Evolutionary conservation across 1,140 invertebrate genomes (phyloP).

Genomic region (Zaprionus davidi): DNA sequence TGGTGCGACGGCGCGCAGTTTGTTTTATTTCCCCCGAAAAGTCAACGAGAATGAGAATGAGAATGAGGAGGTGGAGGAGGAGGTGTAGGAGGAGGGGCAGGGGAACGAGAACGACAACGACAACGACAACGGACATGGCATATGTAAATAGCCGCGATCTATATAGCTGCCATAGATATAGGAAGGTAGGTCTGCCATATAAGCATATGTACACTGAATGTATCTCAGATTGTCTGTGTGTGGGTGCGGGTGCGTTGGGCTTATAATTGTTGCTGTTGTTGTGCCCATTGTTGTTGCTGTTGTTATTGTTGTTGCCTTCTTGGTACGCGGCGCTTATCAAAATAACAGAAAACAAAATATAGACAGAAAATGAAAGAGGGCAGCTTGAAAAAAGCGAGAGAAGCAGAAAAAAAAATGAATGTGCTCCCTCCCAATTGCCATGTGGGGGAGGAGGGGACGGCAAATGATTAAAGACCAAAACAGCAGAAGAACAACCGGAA

Average conservation of each 20-base stretch:
- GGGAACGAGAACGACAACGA: conserved; percentile 17
- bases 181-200: conserved; percentile 49
- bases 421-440: not conserved
- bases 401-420: too few relatives aligned
- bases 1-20: conserved; percentile 47
- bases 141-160: conserved; percentile 77
- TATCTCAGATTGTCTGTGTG: conserved; percentile 49
- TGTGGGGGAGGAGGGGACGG: conserved; percentile 26
- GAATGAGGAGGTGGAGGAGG: not conserved
- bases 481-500: conserved; percentile 33
- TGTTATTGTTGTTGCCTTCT: conserved; percentile 34
- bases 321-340: conserved; percentile 67
- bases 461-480: conserved; percentile 65
- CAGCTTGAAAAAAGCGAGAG: conserved; percentile 23
- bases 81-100: not conserved
- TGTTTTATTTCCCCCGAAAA: conserved; percentile 76
- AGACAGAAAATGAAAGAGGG: conserved; percentile 26
- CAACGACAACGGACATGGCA: conserved; percentile 50
- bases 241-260: conserved; percentile 65
- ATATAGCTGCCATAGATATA: conserved; percentile 54
- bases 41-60: conserved; percentile 52
- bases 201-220: conserved; percentile 34
- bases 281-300: conserved; percentile 24
- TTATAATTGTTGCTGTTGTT: conserved; percentile 55
- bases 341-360: conserved; percentile 26